phyloP scores from a whole-genome alignment of 2,797 vertebrate genomes.

The Sciurus vulgaris region DNA sequence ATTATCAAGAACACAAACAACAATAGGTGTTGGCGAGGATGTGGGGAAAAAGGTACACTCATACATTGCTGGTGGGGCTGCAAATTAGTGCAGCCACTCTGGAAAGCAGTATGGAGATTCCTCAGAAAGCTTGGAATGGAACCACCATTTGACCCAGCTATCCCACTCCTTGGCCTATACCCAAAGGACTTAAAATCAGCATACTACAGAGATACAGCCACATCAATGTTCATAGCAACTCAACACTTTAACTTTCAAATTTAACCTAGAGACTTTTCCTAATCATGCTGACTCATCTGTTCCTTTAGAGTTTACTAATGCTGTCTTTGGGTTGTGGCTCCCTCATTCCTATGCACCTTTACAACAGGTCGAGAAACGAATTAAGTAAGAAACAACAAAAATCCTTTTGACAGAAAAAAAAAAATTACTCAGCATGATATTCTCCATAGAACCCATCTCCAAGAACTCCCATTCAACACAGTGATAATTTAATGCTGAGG shows the following conservation, averaged over 20 bases:
- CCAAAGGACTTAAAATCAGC: too few species aligned
- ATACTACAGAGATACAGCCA: too few species aligned
- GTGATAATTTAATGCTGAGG: not conserved
- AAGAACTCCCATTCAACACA: not conserved
- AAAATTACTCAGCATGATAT: conserved; percentile 19
- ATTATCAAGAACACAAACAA: too few species aligned
- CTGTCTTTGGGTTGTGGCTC: not conserved
- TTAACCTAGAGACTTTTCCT: not conserved
- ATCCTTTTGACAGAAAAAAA: not conserved
- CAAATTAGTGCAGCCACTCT: too few species aligned
- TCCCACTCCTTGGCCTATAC: too few species aligned
- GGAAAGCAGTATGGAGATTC: too few species aligned
- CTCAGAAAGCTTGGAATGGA: too few species aligned
- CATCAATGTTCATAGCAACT: too few species aligned
- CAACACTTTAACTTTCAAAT: not conserved
- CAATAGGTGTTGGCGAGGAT: too few species aligned
- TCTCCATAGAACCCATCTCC: not conserved
- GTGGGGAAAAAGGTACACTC: too few species aligned
- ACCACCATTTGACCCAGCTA: too few species aligned
- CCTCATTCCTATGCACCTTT: not conserved
- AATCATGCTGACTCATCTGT: not conserved
- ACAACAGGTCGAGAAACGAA: not conserved
- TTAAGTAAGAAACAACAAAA: conserved; percentile 18
- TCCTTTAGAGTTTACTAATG: not conserved
- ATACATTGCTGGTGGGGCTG: too few species aligned